These are phyloP conservation scores for Xiphophorus hellerii DNA, from an alignment of 2,113 vertebrate species.

Conservation along the genomic window DNA sequence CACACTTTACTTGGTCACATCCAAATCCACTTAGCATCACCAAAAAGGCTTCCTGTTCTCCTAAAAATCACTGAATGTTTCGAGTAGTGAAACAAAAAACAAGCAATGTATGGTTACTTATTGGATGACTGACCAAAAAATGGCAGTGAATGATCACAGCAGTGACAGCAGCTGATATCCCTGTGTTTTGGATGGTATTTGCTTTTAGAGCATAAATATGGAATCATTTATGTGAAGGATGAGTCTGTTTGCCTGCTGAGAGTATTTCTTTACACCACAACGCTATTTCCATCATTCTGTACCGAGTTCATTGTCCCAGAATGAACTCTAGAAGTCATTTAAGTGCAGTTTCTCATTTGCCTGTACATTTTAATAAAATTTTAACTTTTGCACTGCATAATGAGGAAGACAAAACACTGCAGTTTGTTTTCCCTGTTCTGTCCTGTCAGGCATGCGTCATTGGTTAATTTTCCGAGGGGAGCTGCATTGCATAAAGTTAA, in stretches of 20 bases:
- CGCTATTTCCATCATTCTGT: neutral
- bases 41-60: slow-evolving; percentile 10
- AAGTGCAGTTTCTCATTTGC: neutral
- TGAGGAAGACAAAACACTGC: slow-evolving; percentile 1
- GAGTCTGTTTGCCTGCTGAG: neutral
- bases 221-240: neutral
- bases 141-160: neutral
- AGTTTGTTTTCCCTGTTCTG: neutral
- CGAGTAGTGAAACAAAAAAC: neutral
- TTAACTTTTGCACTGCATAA: neutral
- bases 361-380: neutral
- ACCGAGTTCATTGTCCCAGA: neutral
- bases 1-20: slow-evolving; percentile 32
- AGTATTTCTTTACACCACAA: neutral
- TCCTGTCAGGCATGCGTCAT: neutral
- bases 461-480: neutral
- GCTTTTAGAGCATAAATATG: neutral
- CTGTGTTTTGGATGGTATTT: neutral
- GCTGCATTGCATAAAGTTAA: neutral
- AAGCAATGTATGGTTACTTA: neutral
- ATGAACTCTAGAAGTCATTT: neutral
- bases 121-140: neutral
- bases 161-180: neutral
- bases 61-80: neutral
- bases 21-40: slow-evolving; percentile 22